These are phyloP conservation scores for Fragum sueziense DNA, from an alignment of 2,888 invertebrate genomes.

Conservation along the genomic window DNA sequence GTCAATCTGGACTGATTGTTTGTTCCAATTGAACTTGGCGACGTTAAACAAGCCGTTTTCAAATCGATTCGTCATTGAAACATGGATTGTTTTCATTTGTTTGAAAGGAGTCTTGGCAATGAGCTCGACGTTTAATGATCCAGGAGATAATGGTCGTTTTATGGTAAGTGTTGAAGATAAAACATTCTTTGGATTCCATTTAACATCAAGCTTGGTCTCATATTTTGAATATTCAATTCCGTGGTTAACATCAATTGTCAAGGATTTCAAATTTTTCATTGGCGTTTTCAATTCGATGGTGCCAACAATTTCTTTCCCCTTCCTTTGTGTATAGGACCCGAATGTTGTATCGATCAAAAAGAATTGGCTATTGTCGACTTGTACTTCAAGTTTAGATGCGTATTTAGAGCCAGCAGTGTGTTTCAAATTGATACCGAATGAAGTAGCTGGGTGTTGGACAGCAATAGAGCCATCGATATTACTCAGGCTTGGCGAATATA, in stretches of 20 bases:
- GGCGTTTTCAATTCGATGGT: conserved; percentile 58
- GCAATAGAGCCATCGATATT: conserved; percentile 58
- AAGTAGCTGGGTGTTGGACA: conserved; percentile 54
- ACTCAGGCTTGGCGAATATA: conserved; percentile 35
- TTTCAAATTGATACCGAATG: conserved; percentile 54
- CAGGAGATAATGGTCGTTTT: conserved; percentile 61
- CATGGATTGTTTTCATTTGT: conserved; percentile 53
- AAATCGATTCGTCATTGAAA: conserved; percentile 58
- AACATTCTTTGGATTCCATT: conserved; percentile 61
- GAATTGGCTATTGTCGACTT: conserved; percentile 52
- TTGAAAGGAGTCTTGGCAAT: conserved; percentile 65
- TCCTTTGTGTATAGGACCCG: conserved; percentile 24
- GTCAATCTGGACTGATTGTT: conserved; percentile 52
- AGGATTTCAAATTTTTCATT: conserved; percentile 30
- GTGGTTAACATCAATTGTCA: conserved; percentile 52
- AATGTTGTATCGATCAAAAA: conserved; percentile 60
- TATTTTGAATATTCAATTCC: conserved; percentile 53
- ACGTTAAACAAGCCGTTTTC: conserved; percentile 48
- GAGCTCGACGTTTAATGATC: conserved; percentile 56
- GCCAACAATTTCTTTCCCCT: conserved; percentile 44
- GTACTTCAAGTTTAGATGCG: conserved; percentile 56
- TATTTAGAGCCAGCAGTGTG: conserved; percentile 56
- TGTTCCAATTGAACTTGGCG: conserved; percentile 58
- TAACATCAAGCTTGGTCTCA: conserved; percentile 55
- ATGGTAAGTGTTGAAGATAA: conserved; percentile 63